Evolutionary conservation across 2,888 invertebrate species (phyloP), one percentile per base, ranked within the genome.

Genomic region (Prosapia bicincta): DNA sequence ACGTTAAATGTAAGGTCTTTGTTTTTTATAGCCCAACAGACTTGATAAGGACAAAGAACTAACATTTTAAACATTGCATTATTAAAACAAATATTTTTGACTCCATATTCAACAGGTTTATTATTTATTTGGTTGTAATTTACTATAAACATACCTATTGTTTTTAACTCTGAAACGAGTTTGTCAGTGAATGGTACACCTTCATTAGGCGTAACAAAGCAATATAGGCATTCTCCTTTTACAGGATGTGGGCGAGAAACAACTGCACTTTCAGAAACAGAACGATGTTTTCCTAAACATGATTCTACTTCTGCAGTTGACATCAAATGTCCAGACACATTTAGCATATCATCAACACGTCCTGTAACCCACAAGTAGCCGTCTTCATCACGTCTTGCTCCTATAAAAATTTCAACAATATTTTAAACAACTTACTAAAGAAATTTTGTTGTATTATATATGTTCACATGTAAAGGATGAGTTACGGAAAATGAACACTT

Each of bases 351-450:
- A 84, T 99, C 99, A 54, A 98, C 95, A 76, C 98, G 91, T 0
- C 98, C 98, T 0, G 98, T 98, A 77, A 99, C 93, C 97, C 97
- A 98, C 75, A 97, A 86, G 85, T 97, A 97, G 0, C 98, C 98
- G 84, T 99, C 98, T 25, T 92, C 89, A 85, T 99, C 99, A 76
- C 97, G 88, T 80, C 90, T 89, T 0, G 96, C 97, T 75, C 97
- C 97, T 97, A 83, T 9, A 67, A 67, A 15, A n/a, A 67, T n/a
- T n/a, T n/a, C n/a, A n/a, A n/a, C n/a, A n/a, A n/a, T n/a, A n/a
- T n/a, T n/a, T n/a, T n/a, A n/a, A n/a, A n/a, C n/a, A n/a, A n/a
- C n/a, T n/a, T n/a, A n/a, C n/a, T n/a, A n/a, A n/a, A n/a, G n/a
- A n/a, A n/a, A n/a, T n/a, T n/a, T n/a, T n/a, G n/a, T n/a, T n/a